Conservation (phyloP, 2,888 invertebrate genomes). For the Aricia artaxerxes region DNA sequence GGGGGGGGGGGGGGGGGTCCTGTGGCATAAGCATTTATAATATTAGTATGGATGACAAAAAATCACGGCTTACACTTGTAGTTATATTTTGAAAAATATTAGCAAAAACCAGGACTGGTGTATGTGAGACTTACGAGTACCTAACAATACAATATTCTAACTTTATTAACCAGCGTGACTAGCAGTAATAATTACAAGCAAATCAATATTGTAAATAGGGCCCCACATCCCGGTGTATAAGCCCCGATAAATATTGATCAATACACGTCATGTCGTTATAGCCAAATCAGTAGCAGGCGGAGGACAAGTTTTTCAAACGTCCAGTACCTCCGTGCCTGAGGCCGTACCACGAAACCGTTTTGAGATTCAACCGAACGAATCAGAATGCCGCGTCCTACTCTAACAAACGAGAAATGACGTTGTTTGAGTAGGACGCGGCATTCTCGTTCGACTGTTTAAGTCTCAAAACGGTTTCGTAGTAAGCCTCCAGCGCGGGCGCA, state of each 20-base stretch:
- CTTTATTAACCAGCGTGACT: not conserved
- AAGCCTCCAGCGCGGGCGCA: conserved; percentile 42
- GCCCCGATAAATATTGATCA: conserved; percentile 21
- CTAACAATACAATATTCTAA: not conserved
- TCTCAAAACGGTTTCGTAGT: no score
- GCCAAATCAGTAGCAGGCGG: conserved; percentile 38
- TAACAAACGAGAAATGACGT: no score
- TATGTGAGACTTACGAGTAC: not conserved
- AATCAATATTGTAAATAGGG: conserved; percentile 39
- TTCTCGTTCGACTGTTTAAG: no score
- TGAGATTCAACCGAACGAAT: no score
- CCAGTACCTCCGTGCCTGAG: conserved; percentile 48
- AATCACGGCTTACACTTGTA: no score
- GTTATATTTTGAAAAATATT: not conserved
- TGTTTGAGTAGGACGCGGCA: no score
- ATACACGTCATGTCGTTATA: conserved; percentile 22
- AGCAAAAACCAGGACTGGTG: not conserved
- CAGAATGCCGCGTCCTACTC: no score
- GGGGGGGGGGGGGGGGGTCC: no score
- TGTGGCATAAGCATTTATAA: no score
- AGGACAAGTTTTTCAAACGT: conserved; percentile 57
- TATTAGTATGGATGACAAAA: no score
- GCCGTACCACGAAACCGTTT: no score
- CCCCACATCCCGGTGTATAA: conserved; percentile 9
- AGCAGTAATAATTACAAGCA: not conserved